Conservation (phyloP, 2,113 vertebrate species). For the Ascaphus truei region DNA sequence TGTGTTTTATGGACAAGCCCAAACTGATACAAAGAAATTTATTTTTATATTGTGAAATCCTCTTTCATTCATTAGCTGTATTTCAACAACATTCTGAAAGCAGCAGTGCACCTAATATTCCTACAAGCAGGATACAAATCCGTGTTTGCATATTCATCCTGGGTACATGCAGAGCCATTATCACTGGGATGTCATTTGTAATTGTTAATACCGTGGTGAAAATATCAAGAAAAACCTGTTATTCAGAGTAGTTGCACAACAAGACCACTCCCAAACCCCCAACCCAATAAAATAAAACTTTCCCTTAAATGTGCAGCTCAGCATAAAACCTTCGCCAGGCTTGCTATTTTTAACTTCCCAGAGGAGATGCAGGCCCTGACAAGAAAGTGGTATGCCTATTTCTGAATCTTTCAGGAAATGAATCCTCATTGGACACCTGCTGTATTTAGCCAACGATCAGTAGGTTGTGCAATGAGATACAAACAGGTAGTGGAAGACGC, state of each 20-base stretch:
- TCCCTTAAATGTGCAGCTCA: constrained; percentile 15
- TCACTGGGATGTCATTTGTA: not conserved
- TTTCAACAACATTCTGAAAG: too few relatives aligned
- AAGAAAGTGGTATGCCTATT: constrained; percentile 23
- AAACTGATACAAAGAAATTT: too few relatives aligned
- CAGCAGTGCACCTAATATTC: too few relatives aligned
- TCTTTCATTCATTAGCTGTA: too few relatives aligned
- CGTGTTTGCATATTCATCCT: not conserved
- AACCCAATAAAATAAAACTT: constrained; percentile 5
- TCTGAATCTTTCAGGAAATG: constrained; percentile 8
- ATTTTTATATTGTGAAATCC: too few relatives aligned
- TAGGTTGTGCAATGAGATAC: not conserved
- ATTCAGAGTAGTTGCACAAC: too few relatives aligned
- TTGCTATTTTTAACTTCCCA: constrained; percentile 23
- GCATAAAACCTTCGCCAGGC: not conserved
- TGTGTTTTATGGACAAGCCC: too few relatives aligned
- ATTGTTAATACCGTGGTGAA: not conserved
- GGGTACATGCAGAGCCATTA: not conserved
- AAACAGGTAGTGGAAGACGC: not conserved
- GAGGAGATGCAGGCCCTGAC: constrained; percentile 27
- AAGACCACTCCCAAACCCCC: too few relatives aligned
- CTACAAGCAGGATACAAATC: not conserved
- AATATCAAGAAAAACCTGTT: too few relatives aligned
- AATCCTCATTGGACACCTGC: not conserved
- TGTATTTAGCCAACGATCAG: constrained; percentile 11